Base-by-base conservation (phyloP, 1,140 invertebrate species). In the Drosophila fuyamai region DNA sequence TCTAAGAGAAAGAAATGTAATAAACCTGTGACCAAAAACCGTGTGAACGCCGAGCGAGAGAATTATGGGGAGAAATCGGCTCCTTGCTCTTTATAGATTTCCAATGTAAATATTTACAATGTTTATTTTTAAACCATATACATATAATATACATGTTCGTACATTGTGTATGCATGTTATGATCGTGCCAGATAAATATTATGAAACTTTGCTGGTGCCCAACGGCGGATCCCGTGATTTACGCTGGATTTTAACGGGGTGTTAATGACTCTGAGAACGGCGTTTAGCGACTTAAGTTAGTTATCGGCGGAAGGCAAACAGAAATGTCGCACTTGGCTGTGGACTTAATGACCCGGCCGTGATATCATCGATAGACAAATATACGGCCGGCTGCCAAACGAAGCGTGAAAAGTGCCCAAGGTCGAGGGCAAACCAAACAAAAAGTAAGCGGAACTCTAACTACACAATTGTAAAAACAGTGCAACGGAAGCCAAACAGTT, bases 31-130 rank as follows among this genome's bases (percentile, higher is more conserved):
- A 13, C 35, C 47, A 46, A 44, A 38, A 41, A 46, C 53, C 47
- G 29, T 54, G 72, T 48, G 18, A 57, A 18, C 40, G 18, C 5
- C 23, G 14, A 32, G 48, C 38, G 10, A 53, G 54, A 56, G 55
- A 76, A 79, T 79, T 76, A 76, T 81, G 44, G 56, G 41, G 36
- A 66, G 59, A 50, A 46, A 62, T 70, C 63, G 53, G 56, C 55
- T 27, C 40, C n/a, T 29, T 56, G 57, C 57, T 67, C 60, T 44
- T 59, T 71, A 81, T 81, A 66, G 62, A 61, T 65, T 72, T 79
- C 63, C 63, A 88, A 80, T 89, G 84, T 89, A 88, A 88, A 88
- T 88, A 89, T 89, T 88, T 88, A 88, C 72, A 88, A 38, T 35
- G 57, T 89, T 83, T 89, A 89, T 89, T 89, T 88, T 71, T 88